These are phyloP conservation scores for Diprion similis DNA, from an alignment of 1,140 invertebrate genomes.

Conservation along the genomic window DNA sequence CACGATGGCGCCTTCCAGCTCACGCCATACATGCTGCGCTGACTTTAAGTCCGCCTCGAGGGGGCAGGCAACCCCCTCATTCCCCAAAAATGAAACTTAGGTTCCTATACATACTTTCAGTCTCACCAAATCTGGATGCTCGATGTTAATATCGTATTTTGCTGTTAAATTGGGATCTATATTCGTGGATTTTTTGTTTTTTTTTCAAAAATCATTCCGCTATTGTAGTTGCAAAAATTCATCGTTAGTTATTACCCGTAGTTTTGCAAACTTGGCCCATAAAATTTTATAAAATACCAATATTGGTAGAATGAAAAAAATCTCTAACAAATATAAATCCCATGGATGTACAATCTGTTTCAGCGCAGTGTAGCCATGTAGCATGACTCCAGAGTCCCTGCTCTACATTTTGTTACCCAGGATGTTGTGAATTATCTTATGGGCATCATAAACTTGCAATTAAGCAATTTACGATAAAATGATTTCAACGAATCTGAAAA, in stretches of 20 bases:
- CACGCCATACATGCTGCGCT: slow-evolving; percentile 63
- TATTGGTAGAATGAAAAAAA: background rate
- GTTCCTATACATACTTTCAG: slow-evolving; percentile 62
- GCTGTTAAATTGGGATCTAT: slow-evolving; percentile 21
- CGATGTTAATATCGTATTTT: slow-evolving; percentile 49
- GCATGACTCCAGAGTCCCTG: slow-evolving; percentile 34
- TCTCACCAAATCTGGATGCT: slow-evolving; percentile 54
- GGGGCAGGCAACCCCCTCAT: slow-evolving; percentile 70
- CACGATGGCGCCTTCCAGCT: slow-evolving; percentile 62
- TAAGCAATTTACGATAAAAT: background rate
- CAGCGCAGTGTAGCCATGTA: slow-evolving; percentile 35
- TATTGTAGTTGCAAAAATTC: no score
- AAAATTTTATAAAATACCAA: no score
- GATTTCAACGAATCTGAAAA: no score
- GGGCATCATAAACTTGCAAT: background rate
- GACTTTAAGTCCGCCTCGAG: slow-evolving; percentile 57
- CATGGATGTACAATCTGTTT: slow-evolving; percentile 14
- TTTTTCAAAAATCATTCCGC: no score
- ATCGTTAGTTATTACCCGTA: no score
- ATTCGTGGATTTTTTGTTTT: background rate
- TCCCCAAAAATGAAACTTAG: slow-evolving; percentile 93
- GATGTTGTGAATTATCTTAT: background rate
- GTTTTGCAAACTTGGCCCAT: no score
- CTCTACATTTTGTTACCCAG: background rate
- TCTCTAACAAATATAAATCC: background rate